Evolutionary conservation across 2,797 vertebrate species (phyloP).

Genomic region (Knipowitschia caucasica): DNA sequence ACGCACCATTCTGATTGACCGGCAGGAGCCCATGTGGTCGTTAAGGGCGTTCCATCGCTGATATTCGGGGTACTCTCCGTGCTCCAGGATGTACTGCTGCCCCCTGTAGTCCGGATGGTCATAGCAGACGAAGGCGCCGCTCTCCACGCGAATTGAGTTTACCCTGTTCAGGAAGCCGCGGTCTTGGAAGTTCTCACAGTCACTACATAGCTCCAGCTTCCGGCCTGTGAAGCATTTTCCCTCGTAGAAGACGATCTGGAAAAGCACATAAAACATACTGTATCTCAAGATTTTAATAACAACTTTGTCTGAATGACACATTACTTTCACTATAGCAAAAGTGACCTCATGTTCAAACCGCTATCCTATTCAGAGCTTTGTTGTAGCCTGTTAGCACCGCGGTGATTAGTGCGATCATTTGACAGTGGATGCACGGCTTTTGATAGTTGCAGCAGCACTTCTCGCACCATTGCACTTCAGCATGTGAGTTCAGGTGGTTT

Average conservation of each 20-base stretch:
- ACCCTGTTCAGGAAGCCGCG: slow-evolving; percentile 87
- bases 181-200: slow-evolving; percentile 92
- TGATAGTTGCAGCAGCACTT: too few relatives aligned
- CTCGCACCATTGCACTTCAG: too few relatives aligned
- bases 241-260: slow-evolving; percentile 88
- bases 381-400: too few relatives aligned
- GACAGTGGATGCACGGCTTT: too few relatives aligned
- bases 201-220: slow-evolving; percentile 84
- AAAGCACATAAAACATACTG: too few relatives aligned
- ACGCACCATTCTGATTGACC: slow-evolving; percentile 83
- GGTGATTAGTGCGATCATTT: too few relatives aligned
- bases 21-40: slow-evolving; percentile 90
- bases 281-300: too few relatives aligned
- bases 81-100: slow-evolving; percentile 90
- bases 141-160: slow-evolving; percentile 88
- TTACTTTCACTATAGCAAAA: too few relatives aligned
- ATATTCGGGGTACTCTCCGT: slow-evolving; percentile 86
- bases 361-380: too few relatives aligned
- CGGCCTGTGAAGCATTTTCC: slow-evolving; percentile 89
- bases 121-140: slow-evolving; percentile 88
- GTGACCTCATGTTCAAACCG: too few relatives aligned
- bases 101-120: slow-evolving; percentile 89
- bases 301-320: too few relatives aligned
- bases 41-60: slow-evolving; percentile 87
- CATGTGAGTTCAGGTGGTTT: too few relatives aligned